Evolutionary conservation across 2,113 vertebrate species (phyloP).

Genomic region (Indicator indicator): DNA sequence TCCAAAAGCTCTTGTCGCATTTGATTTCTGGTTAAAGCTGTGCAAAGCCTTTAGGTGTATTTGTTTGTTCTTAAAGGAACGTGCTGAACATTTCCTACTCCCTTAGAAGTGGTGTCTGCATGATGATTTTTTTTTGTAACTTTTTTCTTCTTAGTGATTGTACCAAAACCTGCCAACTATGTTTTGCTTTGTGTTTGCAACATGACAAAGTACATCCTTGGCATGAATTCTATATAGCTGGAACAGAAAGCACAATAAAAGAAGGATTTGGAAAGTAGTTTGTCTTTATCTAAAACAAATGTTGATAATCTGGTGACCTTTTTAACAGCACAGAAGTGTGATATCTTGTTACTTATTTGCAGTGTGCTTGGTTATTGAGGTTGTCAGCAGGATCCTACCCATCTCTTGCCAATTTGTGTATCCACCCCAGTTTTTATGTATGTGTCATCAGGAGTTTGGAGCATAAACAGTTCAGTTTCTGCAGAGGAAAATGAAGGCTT

Average conservation of each 20-base stretch:
- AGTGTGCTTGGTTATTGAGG: not conserved
- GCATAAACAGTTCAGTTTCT: not conserved
- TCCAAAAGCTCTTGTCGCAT: not conserved
- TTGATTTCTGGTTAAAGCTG: not conserved
- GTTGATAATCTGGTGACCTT: slow-evolving; percentile 10
- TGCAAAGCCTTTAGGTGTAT: not conserved
- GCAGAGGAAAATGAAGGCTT: not conserved
- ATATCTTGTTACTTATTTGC: not conserved
- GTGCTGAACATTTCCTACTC: not conserved
- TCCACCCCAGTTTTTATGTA: not conserved
- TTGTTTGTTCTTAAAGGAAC: not conserved
- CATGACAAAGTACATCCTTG: not conserved
- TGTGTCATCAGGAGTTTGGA: not conserved
- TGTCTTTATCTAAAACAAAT: not conserved
- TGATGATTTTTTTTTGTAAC: not conserved
- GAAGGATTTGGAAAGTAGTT: not conserved
- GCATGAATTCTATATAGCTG: not conserved
- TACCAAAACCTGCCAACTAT: not conserved
- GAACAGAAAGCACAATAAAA: not conserved
- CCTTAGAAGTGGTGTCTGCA: not conserved
- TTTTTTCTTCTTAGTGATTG: not conserved
- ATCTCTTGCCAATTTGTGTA: not conserved
- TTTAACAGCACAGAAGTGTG: not conserved
- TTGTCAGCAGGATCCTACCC: not conserved
- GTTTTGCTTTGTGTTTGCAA: not conserved